Evolutionary conservation across 1,140 invertebrate species (phyloP).

Genomic region (Drosophila mayri): DNA sequence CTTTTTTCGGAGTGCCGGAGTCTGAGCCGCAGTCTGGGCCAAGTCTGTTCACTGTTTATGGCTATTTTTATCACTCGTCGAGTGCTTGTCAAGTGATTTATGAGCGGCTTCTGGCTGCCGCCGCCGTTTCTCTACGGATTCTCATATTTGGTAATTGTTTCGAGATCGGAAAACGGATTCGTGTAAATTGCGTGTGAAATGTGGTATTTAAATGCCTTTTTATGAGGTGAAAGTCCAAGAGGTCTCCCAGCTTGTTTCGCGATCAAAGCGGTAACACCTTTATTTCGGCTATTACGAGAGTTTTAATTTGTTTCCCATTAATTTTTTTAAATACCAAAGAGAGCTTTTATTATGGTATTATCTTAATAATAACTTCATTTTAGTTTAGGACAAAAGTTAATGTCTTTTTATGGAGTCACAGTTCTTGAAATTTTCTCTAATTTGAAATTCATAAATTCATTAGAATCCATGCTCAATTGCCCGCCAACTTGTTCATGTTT

Average conservation of each 20-base stretch:
- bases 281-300: slow-evolving; percentile 4
- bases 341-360: background rate
- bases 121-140: slow-evolving; percentile 31
- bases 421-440: slow-evolving; percentile 19
- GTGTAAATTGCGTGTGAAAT: slow-evolving; percentile 38
- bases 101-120: slow-evolving; percentile 49
- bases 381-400: slow-evolving; percentile 4
- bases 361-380: background rate
- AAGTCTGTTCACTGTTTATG: slow-evolving; percentile 50
- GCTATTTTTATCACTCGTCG: slow-evolving; percentile 62
- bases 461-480: slow-evolving; percentile 37
- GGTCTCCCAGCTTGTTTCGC: slow-evolving; percentile 17
- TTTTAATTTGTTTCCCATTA: background rate
- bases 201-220: background rate
- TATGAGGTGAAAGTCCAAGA: slow-evolving; percentile 46
- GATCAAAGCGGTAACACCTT: slow-evolving; percentile 35
- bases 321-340: background rate
- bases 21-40: slow-evolving; percentile 28
- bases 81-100: slow-evolving; percentile 64
- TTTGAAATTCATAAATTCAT: slow-evolving; percentile 26
- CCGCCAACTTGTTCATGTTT: slow-evolving; percentile 23
- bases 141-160: slow-evolving; percentile 42
- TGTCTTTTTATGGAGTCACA: slow-evolving; percentile 1
- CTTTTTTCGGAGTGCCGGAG: slow-evolving; percentile 30
- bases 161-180: slow-evolving; percentile 30